Percentiles rank a stretch among this genome's conserved stretches.
Conservation (phyloP, 2,888 invertebrate species). For the Ochropleura leucogaster region DNA sequence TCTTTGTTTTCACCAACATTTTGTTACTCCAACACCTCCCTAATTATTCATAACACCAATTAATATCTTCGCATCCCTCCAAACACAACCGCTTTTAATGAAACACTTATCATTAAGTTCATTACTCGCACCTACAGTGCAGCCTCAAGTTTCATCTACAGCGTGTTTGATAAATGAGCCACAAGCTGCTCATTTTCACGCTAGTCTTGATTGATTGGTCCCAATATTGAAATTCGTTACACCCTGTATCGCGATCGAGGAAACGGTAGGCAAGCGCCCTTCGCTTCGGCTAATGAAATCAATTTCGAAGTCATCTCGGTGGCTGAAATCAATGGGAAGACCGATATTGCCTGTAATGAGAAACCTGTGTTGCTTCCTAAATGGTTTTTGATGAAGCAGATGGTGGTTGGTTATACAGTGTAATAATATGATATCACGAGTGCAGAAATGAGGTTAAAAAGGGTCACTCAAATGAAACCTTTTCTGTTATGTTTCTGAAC, state of each 20-base stretch:
- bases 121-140: slow-evolving; percentile 52
- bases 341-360: slow-evolving; percentile 54
- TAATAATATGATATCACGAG: slow-evolving; percentile 12
- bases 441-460: slow-evolving; percentile 30
- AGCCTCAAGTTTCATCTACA: slow-evolving; percentile 75
- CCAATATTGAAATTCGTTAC: slow-evolving; percentile 82
- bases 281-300: slow-evolving; percentile 64
- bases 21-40: background rate
- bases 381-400: slow-evolving; percentile 36
- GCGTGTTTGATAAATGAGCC: slow-evolving; percentile 78
- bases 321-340: slow-evolving; percentile 44
- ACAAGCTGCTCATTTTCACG: slow-evolving; percentile 79
- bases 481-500: slow-evolving; percentile 24
- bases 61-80: background rate
- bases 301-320: slow-evolving; percentile 57
- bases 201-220: slow-evolving; percentile 82
- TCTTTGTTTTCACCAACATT: background rate
- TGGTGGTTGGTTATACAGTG: background rate
- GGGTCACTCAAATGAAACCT: slow-evolving; percentile 12
- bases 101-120: slow-evolving; percentile 37
- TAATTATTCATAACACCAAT: slow-evolving; percentile 25
- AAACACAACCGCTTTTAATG: slow-evolving; percentile 36
- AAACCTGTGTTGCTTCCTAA: slow-evolving; percentile 34
- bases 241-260: slow-evolving; percentile 70
- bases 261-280: slow-evolving; percentile 65